phyloP scores from a whole-genome alignment of 2,888 invertebrate species.

The Congeria kusceri region DNA sequence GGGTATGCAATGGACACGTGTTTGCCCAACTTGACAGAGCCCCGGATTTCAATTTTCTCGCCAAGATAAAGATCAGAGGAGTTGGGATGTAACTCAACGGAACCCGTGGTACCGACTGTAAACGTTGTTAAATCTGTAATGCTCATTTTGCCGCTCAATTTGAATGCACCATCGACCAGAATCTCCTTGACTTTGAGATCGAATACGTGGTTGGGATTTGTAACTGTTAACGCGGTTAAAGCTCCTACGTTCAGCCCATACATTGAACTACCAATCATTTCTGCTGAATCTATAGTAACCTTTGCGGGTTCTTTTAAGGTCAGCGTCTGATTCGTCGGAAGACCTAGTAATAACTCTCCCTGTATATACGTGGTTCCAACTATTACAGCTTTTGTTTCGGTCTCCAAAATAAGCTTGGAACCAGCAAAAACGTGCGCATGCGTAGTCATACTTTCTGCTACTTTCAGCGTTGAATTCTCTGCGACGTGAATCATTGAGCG shows the following conservation, averaged over 20 bases:
- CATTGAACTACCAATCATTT: slow-evolving; percentile 1
- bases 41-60: slow-evolving; percentile 55
- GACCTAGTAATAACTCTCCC: slow-evolving; percentile 7
- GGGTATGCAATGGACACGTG: slow-evolving; percentile 60
- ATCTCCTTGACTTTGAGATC: slow-evolving; percentile 41
- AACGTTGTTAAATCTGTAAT: slow-evolving; percentile 48
- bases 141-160: slow-evolving; percentile 23
- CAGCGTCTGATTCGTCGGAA: slow-evolving; percentile 25
- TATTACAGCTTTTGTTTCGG: slow-evolving; percentile 8
- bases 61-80: slow-evolving; percentile 62
- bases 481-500: slow-evolving; percentile 45
- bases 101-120: slow-evolving; percentile 55
- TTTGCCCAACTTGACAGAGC: slow-evolving; percentile 58
- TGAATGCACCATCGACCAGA: slow-evolving; percentile 56
- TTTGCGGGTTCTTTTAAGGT: slow-evolving; percentile 16
- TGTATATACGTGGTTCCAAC: slow-evolving; percentile 20
- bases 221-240: slow-evolving; percentile 18
- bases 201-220: slow-evolving; percentile 43
- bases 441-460: slow-evolving; percentile 25
- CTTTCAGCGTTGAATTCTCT: slow-evolving; percentile 6
- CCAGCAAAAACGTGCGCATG: slow-evolving; percentile 31
- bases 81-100: slow-evolving; percentile 58
- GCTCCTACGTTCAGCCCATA: slow-evolving; percentile 19
- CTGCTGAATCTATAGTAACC: slow-evolving; percentile 27
- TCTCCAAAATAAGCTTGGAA: slow-evolving; percentile 15